Conservation (phyloP, 2,888 invertebrate species). For the Diabrotica balteata region DNA sequence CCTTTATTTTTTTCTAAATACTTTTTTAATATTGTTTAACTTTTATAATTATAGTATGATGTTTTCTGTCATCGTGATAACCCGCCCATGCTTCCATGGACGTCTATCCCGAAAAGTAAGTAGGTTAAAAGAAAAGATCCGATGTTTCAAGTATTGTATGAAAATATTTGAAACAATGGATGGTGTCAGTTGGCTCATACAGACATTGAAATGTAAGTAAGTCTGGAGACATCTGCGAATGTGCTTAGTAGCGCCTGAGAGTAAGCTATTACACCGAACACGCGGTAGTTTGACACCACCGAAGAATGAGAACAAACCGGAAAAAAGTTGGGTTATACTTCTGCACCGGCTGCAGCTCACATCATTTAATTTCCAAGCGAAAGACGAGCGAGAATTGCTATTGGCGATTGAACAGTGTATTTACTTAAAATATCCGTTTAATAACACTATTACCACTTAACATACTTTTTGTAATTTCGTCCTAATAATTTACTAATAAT, state of each 20-base stretch:
- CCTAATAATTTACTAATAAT: no score
- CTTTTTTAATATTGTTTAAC: no score
- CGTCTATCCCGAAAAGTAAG: not conserved
- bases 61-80: no score
- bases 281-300: conserved; percentile 53
- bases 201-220: conserved; percentile 42
- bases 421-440: no score
- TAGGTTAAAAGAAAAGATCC: not conserved
- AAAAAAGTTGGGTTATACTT: conserved; percentile 50
- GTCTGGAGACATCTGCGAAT: conserved; percentile 54
- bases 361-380: conserved; percentile 41
- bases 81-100: no score
- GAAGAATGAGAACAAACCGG: conserved; percentile 51
- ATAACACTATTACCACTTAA: no score
- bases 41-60: no score
- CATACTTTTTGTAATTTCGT: no score
- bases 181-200: conserved; percentile 46
- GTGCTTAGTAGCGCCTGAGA: conserved; percentile 53
- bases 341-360: conserved; percentile 46
- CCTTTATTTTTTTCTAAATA: no score
- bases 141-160: conserved; percentile 18
- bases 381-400: not conserved
- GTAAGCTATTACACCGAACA: conserved; percentile 57
- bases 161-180: conserved; percentile 47
- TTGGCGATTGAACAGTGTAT: no score